Evolutionary conservation across 2,797 vertebrate species (phyloP), one percentile per base, ranked within the genome.

Genomic region (Morelia viridis): DNA sequence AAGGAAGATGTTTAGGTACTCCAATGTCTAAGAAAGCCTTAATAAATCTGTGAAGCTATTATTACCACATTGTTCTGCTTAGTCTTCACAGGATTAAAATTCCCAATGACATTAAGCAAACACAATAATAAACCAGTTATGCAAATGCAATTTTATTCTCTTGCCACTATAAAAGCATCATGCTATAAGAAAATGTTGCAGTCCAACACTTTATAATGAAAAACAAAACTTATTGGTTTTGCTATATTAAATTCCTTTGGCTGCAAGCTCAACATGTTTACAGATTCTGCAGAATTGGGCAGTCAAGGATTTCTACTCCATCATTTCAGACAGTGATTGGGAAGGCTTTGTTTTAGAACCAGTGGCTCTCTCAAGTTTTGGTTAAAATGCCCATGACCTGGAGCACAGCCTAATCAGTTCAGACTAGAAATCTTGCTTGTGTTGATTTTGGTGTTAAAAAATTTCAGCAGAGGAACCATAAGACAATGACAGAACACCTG

Each of bases 71-170:
- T 46, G 15, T 91, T 91, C 56, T 50, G 50, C 56, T 60, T 87
- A 60, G 56, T 50, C 31, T 91, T 91, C 35, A 87, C 84, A 57
- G 90, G 65, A 91, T 91, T 61, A 91, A 57, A 76, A 87, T 76
- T 87, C 90, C 65, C 64, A 76, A n/a, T 5, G 26, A 91, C 17
- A 76, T 87, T 57, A 91, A 50, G 35, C 31, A 87, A 46, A 87
- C 28, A n/a, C 35, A 76, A 60, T n/a, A 87, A 76, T 85, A 87
- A 87, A 87, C 41, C 85, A 50, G 50, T 87, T 91, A 91, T 13
- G 35, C 56, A 87, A 91, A 91, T 87, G 31, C 35, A 50, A 46
- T 46, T 46, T 91, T 87, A 87, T 91, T 60, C 85, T n/a, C 35
- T 87, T 91, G 26, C 62, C 56, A 87, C 12, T 11, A 19, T 57